Evolutionary conservation across 2,113 vertebrate species (phyloP).

Genomic region (Thomomys bottae): DNA sequence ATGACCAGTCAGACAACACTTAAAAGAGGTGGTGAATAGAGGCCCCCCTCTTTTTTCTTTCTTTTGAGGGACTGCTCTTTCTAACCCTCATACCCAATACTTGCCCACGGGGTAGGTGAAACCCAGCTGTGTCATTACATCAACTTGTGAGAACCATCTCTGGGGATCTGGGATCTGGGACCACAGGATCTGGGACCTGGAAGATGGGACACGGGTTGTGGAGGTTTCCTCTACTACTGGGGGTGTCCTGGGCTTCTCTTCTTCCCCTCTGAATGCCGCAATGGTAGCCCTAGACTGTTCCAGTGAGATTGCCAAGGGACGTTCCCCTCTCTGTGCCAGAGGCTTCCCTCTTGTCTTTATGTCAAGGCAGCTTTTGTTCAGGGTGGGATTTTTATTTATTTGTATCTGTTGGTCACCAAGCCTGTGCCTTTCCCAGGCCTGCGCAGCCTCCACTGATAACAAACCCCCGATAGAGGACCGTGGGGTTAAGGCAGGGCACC

Average conservation of each 20-base stretch:
- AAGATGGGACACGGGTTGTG: not conserved
- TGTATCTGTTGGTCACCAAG: not conserved
- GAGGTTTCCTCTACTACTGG: not conserved
- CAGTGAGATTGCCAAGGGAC: not conserved
- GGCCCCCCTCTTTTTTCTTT: not conserved
- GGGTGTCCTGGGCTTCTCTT: not conserved
- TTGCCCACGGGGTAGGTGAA: not conserved
- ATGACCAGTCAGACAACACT: constrained; percentile 66
- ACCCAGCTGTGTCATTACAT: not conserved
- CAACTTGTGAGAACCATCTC: not conserved
- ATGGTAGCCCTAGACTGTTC: not conserved
- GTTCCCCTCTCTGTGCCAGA: not conserved
- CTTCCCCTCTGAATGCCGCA: not conserved
- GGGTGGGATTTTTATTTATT: too few species aligned
- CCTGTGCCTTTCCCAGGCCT: not conserved
- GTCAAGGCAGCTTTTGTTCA: not conserved
- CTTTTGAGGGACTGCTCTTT: constrained; percentile 35
- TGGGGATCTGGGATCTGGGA: too few species aligned
- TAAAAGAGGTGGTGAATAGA: constrained; percentile 60
- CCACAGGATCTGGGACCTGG: not conserved
- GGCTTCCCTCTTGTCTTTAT: not conserved
- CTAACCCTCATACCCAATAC: not conserved
- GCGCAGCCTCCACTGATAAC: not conserved
- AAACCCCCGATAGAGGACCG: not conserved
- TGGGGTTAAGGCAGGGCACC: not conserved